Evolutionary conservation across 2,797 vertebrate genomes (phyloP).

Genomic region (Tamandua tetradactyla): DNA sequence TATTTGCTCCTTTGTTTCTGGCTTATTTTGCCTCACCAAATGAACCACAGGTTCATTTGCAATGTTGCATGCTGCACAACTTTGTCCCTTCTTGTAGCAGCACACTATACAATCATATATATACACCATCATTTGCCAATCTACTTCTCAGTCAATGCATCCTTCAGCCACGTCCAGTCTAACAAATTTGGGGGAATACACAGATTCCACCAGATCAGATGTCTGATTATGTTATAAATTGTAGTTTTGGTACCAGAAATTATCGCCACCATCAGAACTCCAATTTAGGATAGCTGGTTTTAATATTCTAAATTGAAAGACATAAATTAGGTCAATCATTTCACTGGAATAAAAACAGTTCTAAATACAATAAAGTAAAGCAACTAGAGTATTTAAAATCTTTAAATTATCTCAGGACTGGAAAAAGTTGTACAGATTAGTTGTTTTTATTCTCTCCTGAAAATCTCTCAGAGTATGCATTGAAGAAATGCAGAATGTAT

Average conservation of each 20-base stretch:
- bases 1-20: no score
- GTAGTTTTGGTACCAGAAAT: neutral
- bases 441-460: neutral
- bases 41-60: no score
- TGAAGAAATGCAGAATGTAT: neutral
- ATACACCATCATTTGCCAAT: no score
- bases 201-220: neutral
- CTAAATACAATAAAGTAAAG: neutral
- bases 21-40: no score
- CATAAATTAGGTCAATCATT: neutral
- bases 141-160: no score
- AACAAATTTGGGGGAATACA: neutral
- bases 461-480: neutral
- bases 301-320: constrained; percentile 12
- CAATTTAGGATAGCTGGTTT: neutral
- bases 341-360: neutral
- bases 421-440: neutral
- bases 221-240: neutral
- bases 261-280: neutral
- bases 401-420: constrained; percentile 33
- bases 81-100: no score
- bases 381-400: neutral
- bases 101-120: no score
- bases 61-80: no score
- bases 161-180: no score